These are phyloP conservation scores for Trinorchestia longiramus DNA, from an alignment of 1,140 invertebrate species.

Conservation along the genomic window DNA sequence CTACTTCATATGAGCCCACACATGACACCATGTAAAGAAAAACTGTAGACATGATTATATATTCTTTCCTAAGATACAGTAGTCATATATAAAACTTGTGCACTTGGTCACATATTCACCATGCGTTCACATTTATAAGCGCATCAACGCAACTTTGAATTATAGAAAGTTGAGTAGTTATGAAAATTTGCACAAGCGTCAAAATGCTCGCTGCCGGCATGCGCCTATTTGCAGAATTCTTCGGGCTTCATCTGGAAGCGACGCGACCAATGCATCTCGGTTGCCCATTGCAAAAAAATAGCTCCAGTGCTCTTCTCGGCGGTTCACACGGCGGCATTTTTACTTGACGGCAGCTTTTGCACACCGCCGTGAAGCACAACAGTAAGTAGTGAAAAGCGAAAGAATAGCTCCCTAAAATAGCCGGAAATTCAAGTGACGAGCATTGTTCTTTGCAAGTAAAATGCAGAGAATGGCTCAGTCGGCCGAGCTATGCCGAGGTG, in stretches of 20 bases:
- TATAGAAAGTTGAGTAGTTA: too few relatives aligned
- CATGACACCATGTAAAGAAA: too few relatives aligned
- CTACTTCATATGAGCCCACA: too few relatives aligned
- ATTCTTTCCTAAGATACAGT: too few relatives aligned
- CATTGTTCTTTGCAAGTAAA: slow-evolving; percentile 9
- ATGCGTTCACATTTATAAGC: too few relatives aligned
- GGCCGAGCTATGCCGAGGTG: too few relatives aligned
- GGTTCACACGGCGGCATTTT: not conserved
- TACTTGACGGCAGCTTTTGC: not conserved
- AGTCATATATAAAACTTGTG: too few relatives aligned
- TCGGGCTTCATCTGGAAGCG: not conserved
- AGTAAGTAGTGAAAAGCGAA: not conserved
- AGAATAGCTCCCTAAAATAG: slow-evolving; percentile 1
- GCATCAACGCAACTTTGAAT: too few relatives aligned
- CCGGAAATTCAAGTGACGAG: not conserved
- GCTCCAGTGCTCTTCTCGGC: not conserved
- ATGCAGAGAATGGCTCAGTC: not conserved
- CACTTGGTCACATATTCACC: too few relatives aligned
- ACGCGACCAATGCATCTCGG: not conserved
- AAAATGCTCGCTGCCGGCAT: too few relatives aligned
- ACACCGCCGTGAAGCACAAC: not conserved
- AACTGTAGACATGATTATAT: too few relatives aligned
- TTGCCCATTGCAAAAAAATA: not conserved
- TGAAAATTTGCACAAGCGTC: too few relatives aligned
- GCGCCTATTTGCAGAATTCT: not conserved